A percentile compares a stretch with the other conserved stretches of the same genome.
Conservation (phyloP, 1,140 invertebrate genomes). For the Zaprionus lachaisei region DNA sequence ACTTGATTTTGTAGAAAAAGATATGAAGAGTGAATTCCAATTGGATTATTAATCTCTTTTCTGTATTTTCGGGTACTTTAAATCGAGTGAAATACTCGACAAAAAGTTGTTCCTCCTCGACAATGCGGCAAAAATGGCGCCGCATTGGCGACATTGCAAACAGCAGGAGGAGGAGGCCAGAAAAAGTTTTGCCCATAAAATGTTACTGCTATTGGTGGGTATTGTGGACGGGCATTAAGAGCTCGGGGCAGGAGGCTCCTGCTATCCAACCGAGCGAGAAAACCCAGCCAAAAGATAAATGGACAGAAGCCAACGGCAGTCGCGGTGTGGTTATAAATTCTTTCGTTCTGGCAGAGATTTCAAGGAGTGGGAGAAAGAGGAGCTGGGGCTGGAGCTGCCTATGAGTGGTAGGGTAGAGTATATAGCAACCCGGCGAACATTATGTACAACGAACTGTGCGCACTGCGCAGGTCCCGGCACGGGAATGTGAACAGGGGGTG, state of each 20-base stretch:
- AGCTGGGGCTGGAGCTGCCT: neutral
- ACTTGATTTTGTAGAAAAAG: conserved; percentile 58
- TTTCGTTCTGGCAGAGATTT: neutral
- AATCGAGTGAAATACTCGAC: neutral
- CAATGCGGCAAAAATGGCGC: conserved; percentile 81
- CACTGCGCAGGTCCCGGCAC: conserved; percentile 63
- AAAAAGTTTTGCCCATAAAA: conserved; percentile 77
- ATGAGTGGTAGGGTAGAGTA: conserved; percentile 33
- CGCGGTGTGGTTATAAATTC: conserved; percentile 65
- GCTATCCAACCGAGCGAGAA: conserved; percentile 22
- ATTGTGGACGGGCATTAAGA: conserved; percentile 56
- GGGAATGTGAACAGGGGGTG: neutral
- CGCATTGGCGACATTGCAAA: conserved; percentile 54
- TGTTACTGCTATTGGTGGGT: conserved; percentile 77
- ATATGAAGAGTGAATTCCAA: conserved; percentile 32
- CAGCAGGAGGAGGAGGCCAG: conserved; percentile 6
- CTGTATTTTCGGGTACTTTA: neutral
- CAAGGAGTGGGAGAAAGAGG: neutral
- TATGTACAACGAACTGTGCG: conserved; percentile 48
- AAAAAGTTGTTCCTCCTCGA: conserved; percentile 40
- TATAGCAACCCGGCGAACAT: conserved; percentile 18
- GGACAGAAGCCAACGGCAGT: conserved; percentile 80
- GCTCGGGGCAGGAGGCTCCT: conserved; percentile 36
- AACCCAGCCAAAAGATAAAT: conserved; percentile 71
- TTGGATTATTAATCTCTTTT: neutral